Base-by-base conservation (phyloP, 2,113 vertebrate genomes). In the Nothobranchius kuhntae region DNA sequence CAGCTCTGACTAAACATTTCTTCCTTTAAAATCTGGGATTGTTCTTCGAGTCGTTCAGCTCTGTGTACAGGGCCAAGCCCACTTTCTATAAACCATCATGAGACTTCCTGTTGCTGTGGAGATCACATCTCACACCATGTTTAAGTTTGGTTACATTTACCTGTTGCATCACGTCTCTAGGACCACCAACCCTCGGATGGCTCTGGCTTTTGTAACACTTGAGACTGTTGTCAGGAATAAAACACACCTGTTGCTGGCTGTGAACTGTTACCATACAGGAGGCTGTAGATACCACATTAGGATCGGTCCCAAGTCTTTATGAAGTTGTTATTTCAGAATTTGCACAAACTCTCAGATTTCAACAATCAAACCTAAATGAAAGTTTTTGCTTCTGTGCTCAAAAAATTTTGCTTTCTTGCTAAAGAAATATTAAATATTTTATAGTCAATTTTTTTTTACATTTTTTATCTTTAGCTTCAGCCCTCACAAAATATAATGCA, bases 161-260 rank as follows among this genome's bases (percentile, higher is more conserved):
- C 54, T 51, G 42, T 55, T 74, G 77, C 68, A 71, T 65, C 59
- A 12, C 35, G 55, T 80, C 56, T 65, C 74, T 68, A 69, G 0
- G 74, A 44, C 74, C 1, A 82, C 71, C 11, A n/a, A 7, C 9
- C 52, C 63, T 70, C 9, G 52, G 53, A 66, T 21, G 30, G 4
- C 30, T 30, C 30, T 30, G n/a, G 50, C 10, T 68, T 70, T 81
- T 45, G 0, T 53, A 68, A 68, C 81, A 40, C 3, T 48, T 9
- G 46, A 52, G 10, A 1, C 52, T 14, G 62, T 44, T 73, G 47
- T 53, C 6, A 5, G 24, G 42, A 46, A 48, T 24, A 53, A 40
- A 56, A 47, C n/a, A 55, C 45, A 48, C 17, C n/a, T 59, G 77
- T 13, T 35, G 45, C 40, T 30, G 24, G 4, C 13, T 47, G 48